A percentile compares a stretch with the other conserved stretches of the same genome.
Conservation (phyloP, 2,888 invertebrate genomes). For the Coelogynopora nodosa region DNA sequence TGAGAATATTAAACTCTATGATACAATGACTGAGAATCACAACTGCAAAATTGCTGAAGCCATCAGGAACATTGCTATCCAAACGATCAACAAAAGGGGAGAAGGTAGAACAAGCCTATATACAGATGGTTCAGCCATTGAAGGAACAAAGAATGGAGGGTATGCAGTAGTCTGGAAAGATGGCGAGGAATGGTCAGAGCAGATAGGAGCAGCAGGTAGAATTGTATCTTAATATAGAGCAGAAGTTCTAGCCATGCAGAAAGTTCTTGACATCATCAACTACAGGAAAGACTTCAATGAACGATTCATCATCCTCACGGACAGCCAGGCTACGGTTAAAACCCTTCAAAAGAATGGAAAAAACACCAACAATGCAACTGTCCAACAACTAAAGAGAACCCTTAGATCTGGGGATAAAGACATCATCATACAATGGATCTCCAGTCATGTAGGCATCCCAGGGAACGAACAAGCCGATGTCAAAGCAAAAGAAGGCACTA, state of each 20-base stretch:
- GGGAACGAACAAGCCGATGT: no score
- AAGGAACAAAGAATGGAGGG: neutral
- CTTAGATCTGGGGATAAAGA: no score
- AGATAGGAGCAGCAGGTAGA: neutral
- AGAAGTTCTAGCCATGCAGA: slow-evolving; percentile 16
- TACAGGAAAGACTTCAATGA: neutral
- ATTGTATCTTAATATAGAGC: neutral
- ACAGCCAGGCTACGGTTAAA: slow-evolving; percentile 14
- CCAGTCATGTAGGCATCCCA: no score
- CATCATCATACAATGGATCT: no score
- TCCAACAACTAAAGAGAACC: no score
- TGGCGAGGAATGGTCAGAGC: neutral
- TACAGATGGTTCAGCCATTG: neutral
- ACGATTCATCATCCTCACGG: neutral
- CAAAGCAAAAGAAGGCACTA: no score
- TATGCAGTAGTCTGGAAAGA: neutral
- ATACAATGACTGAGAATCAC: neutral
- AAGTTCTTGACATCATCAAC: neutral
- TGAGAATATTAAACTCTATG: neutral
- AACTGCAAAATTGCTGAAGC: neutral
- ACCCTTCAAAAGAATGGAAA: no score
- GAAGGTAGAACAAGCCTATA: neutral
- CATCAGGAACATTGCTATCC: neutral
- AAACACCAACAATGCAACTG: no score
- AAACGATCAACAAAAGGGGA: neutral